Evolutionary conservation across 2,888 invertebrate genomes (phyloP).

Genomic region (Allacma fusca): DNA sequence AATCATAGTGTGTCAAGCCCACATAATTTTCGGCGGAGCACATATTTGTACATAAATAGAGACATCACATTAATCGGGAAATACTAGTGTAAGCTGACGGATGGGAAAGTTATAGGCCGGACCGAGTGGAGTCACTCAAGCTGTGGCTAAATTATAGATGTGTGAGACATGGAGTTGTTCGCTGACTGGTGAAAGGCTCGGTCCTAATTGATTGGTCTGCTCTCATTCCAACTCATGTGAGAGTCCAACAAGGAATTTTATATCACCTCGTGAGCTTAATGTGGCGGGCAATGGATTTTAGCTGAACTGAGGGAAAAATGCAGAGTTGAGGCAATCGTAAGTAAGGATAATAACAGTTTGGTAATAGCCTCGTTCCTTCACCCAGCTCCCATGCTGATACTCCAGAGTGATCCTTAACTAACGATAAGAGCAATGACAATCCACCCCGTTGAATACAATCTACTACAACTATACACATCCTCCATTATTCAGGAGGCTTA

Average conservation of each 20-base stretch:
- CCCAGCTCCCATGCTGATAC: not conserved
- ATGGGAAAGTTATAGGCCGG: no score
- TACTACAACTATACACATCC: not conserved
- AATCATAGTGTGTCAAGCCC: no score
- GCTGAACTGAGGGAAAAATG: slow-evolving; percentile 7
- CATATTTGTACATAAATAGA: no score
- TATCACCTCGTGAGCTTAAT: slow-evolving; percentile 16
- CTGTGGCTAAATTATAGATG: not conserved
- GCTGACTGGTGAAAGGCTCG: not conserved
- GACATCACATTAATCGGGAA: no score
- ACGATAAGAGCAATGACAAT: slow-evolving; percentile 2
- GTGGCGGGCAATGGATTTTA: not conserved
- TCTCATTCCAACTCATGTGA: not conserved
- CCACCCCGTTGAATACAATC: not conserved
- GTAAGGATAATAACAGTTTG: slow-evolving; percentile 34
- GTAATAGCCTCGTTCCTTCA: slow-evolving; percentile 18
- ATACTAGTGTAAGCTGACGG: no score
- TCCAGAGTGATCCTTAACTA: not conserved
- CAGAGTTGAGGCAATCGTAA: slow-evolving; percentile 19
- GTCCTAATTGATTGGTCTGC: slow-evolving; percentile 16
- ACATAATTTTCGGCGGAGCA: no score
- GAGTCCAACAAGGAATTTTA: slow-evolving; percentile 14
- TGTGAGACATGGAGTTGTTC: not conserved
- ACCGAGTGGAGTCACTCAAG: no score
- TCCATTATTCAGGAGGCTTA: not conserved